phyloP scores from a whole-genome alignment of 2,113 vertebrate species.

The Xenopus laevis region DNA sequence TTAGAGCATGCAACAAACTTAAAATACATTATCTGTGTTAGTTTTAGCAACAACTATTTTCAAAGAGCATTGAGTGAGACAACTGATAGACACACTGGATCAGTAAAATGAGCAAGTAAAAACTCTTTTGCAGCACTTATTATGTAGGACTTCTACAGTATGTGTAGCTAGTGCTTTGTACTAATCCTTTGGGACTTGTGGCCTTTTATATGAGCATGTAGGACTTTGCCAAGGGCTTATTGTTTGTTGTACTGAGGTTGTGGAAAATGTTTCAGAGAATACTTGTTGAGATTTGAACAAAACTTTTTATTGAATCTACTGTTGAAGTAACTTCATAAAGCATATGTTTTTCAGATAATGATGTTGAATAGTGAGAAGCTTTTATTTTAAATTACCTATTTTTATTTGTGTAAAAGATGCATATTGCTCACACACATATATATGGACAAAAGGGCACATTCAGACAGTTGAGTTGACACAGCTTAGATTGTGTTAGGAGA shows the following conservation, averaged over 20 bases:
- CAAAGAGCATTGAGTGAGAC: conserved; percentile 32
- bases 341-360: too few species aligned
- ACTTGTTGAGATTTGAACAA: not conserved
- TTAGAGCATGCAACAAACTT: not conserved
- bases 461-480: too few species aligned
- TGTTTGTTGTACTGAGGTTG: conserved; percentile 27
- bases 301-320: too few species aligned
- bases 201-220: conserved; percentile 23
- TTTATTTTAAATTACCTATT: too few species aligned
- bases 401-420: too few species aligned
- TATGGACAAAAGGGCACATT: too few species aligned
- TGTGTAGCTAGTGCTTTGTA: not conserved
- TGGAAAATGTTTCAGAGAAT: not conserved
- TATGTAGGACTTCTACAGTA: conserved; percentile 27
- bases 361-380: too few species aligned
- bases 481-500: too few species aligned
- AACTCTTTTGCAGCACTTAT: conserved; percentile 12
- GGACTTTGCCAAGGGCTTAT: conserved; percentile 37
- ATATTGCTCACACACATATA: too few species aligned
- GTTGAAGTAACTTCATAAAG: too few species aligned
- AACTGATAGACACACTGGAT: conserved; percentile 23
- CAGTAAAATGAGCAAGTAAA: conserved; percentile 26
- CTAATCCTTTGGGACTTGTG: conserved; percentile 19
- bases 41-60: conserved; percentile 27
- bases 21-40: conserved; percentile 39